phyloP scores from a whole-genome alignment of 2,113 vertebrate species.

The Tapirus terrestris region DNA sequence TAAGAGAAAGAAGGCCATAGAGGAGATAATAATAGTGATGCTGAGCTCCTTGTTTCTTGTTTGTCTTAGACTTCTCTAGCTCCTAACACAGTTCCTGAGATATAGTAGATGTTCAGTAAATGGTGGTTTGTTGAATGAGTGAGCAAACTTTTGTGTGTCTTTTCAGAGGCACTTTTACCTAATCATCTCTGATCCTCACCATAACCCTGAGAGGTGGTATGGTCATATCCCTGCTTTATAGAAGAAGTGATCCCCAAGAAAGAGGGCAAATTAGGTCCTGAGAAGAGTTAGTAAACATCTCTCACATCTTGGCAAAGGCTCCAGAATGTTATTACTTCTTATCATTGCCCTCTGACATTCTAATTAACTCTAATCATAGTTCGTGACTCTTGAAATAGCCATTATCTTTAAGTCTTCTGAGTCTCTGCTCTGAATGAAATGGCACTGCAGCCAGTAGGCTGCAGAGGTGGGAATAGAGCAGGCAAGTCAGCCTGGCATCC shows the following conservation, averaged over 20 bases:
- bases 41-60: background rate
- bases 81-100: background rate
- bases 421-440: background rate
- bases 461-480: background rate
- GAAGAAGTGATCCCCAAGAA: background rate
- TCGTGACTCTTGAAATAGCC: background rate
- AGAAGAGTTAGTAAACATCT: constrained; percentile 35
- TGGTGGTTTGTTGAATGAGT: background rate
- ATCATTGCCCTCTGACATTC: constrained; percentile 38
- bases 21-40: background rate
- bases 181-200: background rate
- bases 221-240: background rate
- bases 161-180: background rate
- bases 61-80: constrained; percentile 11
- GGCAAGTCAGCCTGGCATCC: background rate
- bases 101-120: background rate
- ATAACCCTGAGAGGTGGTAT: background rate
- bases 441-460: background rate
- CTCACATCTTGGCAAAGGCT: background rate
- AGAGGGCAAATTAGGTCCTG: background rate
- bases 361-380: constrained; percentile 23
- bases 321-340: constrained; percentile 31
- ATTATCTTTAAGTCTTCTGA: constrained; percentile 9
- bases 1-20: background rate
- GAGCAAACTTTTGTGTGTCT: background rate